Evolutionary conservation across 2,888 invertebrate genomes (phyloP), one percentile per base, ranked within the genome.

Genomic region (Philhelius pedissequus): DNA sequence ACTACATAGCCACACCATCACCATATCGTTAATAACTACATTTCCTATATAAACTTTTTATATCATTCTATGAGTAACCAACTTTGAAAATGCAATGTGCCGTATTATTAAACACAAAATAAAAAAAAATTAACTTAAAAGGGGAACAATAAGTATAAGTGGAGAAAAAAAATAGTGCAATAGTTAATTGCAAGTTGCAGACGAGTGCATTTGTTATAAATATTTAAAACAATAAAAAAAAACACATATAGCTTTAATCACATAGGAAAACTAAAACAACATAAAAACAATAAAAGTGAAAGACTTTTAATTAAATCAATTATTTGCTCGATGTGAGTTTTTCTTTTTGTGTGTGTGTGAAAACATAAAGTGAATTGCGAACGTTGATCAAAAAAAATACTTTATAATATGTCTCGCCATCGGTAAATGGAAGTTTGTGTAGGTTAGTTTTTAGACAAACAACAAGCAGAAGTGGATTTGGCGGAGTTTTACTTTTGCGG

Each of bases 251-350:
- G n/a, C n/a, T n/a, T n/a, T n/a, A 54, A 40, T 13, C 43, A 48
- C 35, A 48, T 18, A 58, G 38, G 52, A 40, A 40, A 38, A 2
- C n/a, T 30, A 35, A 22, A 45, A 68, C 48, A 48, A 43, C 13
- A 56, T 11, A 45, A 66, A 60, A 43, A 32, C 8, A 48, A 32
- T 68, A 69, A 66, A 69, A 78, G 78, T 69, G 78, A 83, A 74
- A 74, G 82, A 83, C 79, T 75, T 64, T 83, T 83, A 83, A 79
- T 83, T 83, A 83, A 79, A 75, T 79, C 74, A 79, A 83, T 83
- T 83, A 83, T 79, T 79, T 79, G 83, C 74, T 66, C 60, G 79
- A 74, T 66, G 66, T 81, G 35, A 75, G 73, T 32, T 64, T 58
- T 69, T 64, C 52, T 69, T n/a, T n/a, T n/a, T n/a, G n/a, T n/a